Evolutionary conservation across 1,140 invertebrate genomes (phyloP).

Genomic region (Galleria mellonella): DNA sequence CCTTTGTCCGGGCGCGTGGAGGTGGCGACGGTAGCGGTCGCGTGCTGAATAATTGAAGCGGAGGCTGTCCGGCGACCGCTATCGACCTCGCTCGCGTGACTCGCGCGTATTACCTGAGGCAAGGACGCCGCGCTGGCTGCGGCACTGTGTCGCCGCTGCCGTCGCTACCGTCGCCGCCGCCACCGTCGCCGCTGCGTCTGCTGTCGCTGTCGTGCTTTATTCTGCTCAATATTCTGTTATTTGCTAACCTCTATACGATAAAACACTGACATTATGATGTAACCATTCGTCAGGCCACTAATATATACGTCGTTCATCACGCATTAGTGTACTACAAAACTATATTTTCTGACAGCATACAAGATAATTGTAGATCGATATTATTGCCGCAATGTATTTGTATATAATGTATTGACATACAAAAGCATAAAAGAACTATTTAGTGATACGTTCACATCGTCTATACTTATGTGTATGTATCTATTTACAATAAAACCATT

Average conservation of each 20-base stretch:
- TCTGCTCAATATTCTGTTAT: slow-evolving; percentile 3
- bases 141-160: slow-evolving; percentile 32
- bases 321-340: too few relatives aligned
- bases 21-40: slow-evolving; percentile 41
- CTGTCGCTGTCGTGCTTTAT: slow-evolving; percentile 20
- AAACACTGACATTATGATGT: too few relatives aligned
- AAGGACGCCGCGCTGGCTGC: slow-evolving; percentile 69
- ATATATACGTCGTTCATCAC: too few relatives aligned
- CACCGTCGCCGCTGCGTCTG: slow-evolving; percentile 13
- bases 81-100: slow-evolving; percentile 66
- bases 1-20: slow-evolving; percentile 47
- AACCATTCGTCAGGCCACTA: too few relatives aligned
- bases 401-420: too few relatives aligned
- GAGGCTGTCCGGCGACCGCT: slow-evolving; percentile 55
- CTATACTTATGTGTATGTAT: too few relatives aligned
- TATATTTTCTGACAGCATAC: not conserved
- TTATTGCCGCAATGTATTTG: slow-evolving; percentile 1
- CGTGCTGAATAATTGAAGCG: slow-evolving; percentile 69
- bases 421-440: too few relatives aligned
- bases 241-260: too few relatives aligned
- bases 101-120: slow-evolving; percentile 41
- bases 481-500: too few relatives aligned
- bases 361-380: slow-evolving; percentile 4
- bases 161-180: slow-evolving; percentile 23
- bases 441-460: too few relatives aligned